Percentiles rank a stretch among this genome's conserved stretches.
These are phyloP conservation scores for Cyrtorhinus lividipennis DNA, from an alignment of 1,140 invertebrate genomes.

Conservation along the genomic window DNA sequence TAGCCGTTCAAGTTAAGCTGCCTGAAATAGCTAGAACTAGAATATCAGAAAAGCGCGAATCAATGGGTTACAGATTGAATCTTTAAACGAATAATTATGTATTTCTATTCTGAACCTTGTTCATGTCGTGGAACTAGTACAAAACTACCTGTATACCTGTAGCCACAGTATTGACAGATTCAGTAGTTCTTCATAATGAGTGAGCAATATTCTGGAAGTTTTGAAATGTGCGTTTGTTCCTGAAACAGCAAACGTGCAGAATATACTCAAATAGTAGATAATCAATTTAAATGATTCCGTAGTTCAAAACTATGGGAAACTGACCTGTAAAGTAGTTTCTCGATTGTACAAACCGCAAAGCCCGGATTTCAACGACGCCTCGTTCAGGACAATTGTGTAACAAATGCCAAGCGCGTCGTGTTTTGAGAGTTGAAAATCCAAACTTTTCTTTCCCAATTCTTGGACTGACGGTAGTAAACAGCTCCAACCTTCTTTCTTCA, in stretches of 20 bases:
- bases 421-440: slow-evolving; percentile 24
- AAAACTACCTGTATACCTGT: too few relatives aligned
- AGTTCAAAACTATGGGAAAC: slow-evolving; percentile 3
- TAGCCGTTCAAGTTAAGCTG: too few relatives aligned
- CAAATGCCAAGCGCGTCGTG: slow-evolving; percentile 40
- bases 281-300: neutral
- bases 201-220: slow-evolving; percentile 20
- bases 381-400: slow-evolving; percentile 49
- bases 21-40: too few relatives aligned
- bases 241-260: slow-evolving; percentile 13
- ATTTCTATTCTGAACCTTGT: too few relatives aligned
- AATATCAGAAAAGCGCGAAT: too few relatives aligned
- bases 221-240: slow-evolving; percentile 23
- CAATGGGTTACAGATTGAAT: too few relatives aligned
- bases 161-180: too few relatives aligned
- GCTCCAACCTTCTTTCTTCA: slow-evolving; percentile 30
- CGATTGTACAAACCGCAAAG: slow-evolving; percentile 51
- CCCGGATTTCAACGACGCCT: slow-evolving; percentile 51
- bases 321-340: slow-evolving; percentile 51
- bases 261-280: neutral
- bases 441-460: slow-evolving; percentile 18
- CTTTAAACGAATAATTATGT: too few relatives aligned
- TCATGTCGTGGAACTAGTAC: too few relatives aligned
- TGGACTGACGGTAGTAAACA: slow-evolving; percentile 21
- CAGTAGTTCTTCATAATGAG: slow-evolving; percentile 22